Percentiles rank a stretch among this genome's conserved stretches.
Evolutionary conservation across 2,888 invertebrate genomes (phyloP).

Genomic region (Seira ritae): DNA sequence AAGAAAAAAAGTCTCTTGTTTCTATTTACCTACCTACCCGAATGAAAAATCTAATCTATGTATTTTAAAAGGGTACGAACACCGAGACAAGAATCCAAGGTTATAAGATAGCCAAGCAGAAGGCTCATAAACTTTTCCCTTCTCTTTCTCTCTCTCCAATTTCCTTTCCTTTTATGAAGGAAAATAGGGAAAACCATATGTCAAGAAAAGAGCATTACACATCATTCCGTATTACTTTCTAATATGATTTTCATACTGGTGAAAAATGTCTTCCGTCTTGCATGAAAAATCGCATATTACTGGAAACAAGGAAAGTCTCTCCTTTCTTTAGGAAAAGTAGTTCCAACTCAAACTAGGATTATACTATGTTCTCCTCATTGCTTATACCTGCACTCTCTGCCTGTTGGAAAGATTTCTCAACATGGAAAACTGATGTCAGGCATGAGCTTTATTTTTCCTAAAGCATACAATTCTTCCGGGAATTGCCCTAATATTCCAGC

Average conservation of each 20-base stretch:
- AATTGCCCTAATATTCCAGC: neutral
- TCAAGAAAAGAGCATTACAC: neutral
- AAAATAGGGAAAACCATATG: neutral
- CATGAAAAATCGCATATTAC: too few species aligned
- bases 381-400: neutral
- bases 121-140: neutral
- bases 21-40: neutral
- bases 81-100: neutral
- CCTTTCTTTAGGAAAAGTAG: neutral
- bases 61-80: neutral
- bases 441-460: neutral
- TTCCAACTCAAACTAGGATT: neutral
- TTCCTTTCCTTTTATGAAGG: neutral
- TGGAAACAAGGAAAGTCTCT: neutral
- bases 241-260: neutral
- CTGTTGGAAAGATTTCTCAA: neutral
- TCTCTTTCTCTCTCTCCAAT: neutral
- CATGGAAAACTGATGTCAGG: neutral
- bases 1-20: too few species aligned
- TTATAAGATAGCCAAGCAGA: neutral
- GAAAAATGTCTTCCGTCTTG: too few species aligned
- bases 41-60: neutral
- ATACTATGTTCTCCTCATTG: neutral
- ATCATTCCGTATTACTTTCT: neutral
- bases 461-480: neutral